phyloP scores from a whole-genome alignment of 2,888 invertebrate genomes.

The Andrena fulva region DNA sequence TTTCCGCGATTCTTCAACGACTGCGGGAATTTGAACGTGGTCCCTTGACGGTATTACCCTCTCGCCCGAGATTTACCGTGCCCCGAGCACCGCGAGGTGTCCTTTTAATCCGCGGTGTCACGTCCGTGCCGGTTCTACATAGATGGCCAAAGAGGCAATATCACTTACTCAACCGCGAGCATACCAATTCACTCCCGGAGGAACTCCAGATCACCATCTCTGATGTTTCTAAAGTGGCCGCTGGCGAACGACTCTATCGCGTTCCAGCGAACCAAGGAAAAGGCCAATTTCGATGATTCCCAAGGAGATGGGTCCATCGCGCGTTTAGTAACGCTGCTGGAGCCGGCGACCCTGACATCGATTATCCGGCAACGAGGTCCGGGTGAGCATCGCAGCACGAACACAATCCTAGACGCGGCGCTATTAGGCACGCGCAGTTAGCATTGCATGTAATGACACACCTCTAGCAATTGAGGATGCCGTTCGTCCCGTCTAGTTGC shows the following conservation, averaged over 20 bases:
- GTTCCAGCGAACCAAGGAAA: neutral
- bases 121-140: slow-evolving; percentile 38
- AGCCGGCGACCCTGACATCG: slow-evolving; percentile 69
- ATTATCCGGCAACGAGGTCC: slow-evolving; percentile 68
- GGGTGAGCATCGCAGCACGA: slow-evolving; percentile 65
- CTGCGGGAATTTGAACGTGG: slow-evolving; percentile 66
- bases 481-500: slow-evolving; percentile 69
- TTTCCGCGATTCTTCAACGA: slow-evolving; percentile 73
- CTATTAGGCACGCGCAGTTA: slow-evolving; percentile 77
- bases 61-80: slow-evolving; percentile 65
- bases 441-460: slow-evolving; percentile 77
- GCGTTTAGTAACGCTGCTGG: slow-evolving; percentile 55
- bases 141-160: slow-evolving; percentile 1
- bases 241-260: neutral
- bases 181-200: neutral
- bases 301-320: slow-evolving; percentile 39
- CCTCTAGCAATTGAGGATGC: slow-evolving; percentile 72
- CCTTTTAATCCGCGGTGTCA: slow-evolving; percentile 49
- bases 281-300: slow-evolving; percentile 28
- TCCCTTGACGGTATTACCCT: slow-evolving; percentile 62
- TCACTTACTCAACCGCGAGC: neutral
- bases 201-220: neutral
- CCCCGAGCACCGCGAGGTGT: slow-evolving; percentile 32
- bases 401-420: slow-evolving; percentile 65
- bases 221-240: neutral